Evolutionary conservation across 2,888 invertebrate genomes (phyloP), one percentile per base, ranked within the genome.

Genomic region (Euzophera pinguis): DNA sequence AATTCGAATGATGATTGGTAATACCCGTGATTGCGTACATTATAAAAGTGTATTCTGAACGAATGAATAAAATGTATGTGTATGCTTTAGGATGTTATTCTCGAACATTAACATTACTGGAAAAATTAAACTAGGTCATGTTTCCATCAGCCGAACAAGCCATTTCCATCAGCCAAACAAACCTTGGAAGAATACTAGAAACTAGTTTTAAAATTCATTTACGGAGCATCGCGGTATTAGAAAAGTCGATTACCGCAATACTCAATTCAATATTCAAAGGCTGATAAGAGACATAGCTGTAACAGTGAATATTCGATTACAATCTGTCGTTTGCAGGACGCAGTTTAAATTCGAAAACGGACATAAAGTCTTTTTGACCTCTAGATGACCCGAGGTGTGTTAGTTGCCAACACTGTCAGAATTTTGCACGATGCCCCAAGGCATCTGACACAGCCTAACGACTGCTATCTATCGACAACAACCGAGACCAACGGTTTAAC

Each of bases 251-350:
- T 32, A 45, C 29, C 45, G 8, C 45, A 45, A 32, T 27, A 27
- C 12, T 43, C 29, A 45, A 42, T 27, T 42, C 14, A 32, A 45
- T 45, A 45, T 45, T 29, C 45, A 29, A 45, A 29, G 10, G 10
- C 16, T 6, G 45, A 16, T 45, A 45, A 34, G 32, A 45, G 14
- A 45, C 45, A 16, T 45, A 32, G 27, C 29, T 45, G 10, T 16
- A 16, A 34, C 8, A 45, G 32, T 45, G 10, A 14, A 32, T 32
- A 34, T 32, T 10, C 32, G 13, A 45, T 43, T 43, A 32, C 32
- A 32, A 32, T 45, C 32, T 13, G 43, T 45, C 29, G 43, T 12
- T 14, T 32, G 32, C 32, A 45, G 9, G 7, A 1, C n/a, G 41
- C 41, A 41, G 32, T 45, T 32, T 14, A 14, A 10, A 34, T 32